Conservation (phyloP, 2,797 vertebrate species). For the Oryzias sinensis region DNA sequence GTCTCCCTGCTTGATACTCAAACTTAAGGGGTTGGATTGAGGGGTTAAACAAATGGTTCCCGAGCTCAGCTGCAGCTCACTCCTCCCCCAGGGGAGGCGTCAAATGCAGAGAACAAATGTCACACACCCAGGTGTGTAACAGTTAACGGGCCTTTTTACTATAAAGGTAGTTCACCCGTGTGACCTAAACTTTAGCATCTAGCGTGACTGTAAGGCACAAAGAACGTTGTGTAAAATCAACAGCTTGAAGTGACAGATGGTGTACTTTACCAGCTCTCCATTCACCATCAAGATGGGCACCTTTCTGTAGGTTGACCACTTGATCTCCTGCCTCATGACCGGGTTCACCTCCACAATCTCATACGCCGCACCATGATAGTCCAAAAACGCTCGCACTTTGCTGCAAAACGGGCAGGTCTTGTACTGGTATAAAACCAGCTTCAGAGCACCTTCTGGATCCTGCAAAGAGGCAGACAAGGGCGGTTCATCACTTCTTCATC, state of each 20-base stretch:
- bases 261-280: slow-evolving; percentile 77
- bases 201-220: background rate
- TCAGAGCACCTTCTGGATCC: slow-evolving; percentile 57
- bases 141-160: too few species aligned
- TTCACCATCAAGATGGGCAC: slow-evolving; percentile 91
- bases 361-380: slow-evolving; percentile 89
- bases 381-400: slow-evolving; percentile 93
- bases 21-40: too few species aligned
- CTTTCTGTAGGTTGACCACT: slow-evolving; percentile 94
- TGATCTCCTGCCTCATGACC: slow-evolving; percentile 89
- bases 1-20: too few species aligned
- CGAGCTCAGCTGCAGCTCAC: too few species aligned
- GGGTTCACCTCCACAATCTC: slow-evolving; percentile 96
- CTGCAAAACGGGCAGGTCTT: slow-evolving; percentile 99
- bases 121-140: too few species aligned
- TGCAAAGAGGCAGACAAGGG: slow-evolving; percentile 21
- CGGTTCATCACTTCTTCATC: too few species aligned
- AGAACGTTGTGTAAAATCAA: background rate
- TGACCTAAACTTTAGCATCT: too few species aligned
- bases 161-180: too few species aligned
- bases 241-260: background rate
- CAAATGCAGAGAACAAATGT: too few species aligned
- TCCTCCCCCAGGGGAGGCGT: too few species aligned
- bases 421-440: slow-evolving; percentile 93
- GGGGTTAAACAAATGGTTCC: too few species aligned